These are phyloP conservation scores for Aythya baeri DNA, from an alignment of 2,113 vertebrate species.

Conservation along the genomic window DNA sequence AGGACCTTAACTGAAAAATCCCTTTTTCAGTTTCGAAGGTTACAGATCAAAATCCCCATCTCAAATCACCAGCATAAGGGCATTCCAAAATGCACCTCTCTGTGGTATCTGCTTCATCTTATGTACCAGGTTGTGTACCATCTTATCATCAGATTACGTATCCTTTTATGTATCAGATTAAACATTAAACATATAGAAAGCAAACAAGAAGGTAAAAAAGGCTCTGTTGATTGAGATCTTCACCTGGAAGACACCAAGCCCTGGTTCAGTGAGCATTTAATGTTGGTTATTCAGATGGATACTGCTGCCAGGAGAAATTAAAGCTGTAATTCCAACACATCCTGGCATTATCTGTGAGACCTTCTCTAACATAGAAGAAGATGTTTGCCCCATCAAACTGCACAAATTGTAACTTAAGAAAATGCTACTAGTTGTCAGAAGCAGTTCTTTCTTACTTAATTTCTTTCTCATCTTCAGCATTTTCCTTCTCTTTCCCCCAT, in stretches of 20 bases:
- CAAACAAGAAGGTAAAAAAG: background rate
- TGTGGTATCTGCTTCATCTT: background rate
- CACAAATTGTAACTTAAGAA: background rate
- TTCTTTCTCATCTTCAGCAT: background rate
- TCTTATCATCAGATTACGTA: too few species aligned
- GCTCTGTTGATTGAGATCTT: background rate
- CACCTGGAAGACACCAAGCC: background rate
- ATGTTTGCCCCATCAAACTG: background rate
- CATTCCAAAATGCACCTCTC: background rate
- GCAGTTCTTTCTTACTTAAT: background rate
- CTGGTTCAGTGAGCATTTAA: accelerated
- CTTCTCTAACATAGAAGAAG: background rate
- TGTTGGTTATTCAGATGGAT: background rate
- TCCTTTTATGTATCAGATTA: too few species aligned
- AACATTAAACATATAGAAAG: background rate
- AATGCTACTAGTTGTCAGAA: background rate
- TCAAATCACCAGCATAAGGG: background rate
- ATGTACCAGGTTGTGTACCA: accelerated
- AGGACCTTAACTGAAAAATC: background rate
- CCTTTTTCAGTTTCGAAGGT: background rate
- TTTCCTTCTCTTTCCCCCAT: background rate
- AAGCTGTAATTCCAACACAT: background rate
- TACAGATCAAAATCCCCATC: background rate
- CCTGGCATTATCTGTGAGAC: accelerated
- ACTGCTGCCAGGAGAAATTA: background rate